Percentiles rank a stretch among this genome's conserved stretches.
Evolutionary conservation across 2,797 vertebrate species (phyloP).

Genomic region (Sebastes taczanowskii): DNA sequence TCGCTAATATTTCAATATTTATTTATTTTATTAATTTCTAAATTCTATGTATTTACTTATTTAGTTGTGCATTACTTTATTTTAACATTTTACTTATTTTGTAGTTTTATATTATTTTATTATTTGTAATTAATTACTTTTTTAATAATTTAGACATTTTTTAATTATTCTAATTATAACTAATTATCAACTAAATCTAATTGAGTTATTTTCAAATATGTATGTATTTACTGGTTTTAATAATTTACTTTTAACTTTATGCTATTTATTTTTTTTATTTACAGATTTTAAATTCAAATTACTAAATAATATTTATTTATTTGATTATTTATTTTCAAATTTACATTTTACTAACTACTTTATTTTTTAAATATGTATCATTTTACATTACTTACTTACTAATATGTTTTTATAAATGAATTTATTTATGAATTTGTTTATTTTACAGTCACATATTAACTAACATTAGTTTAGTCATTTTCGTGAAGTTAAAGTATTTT

Average conservation of each 20-base stretch:
- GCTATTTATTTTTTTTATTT: background rate
- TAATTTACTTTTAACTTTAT: background rate
- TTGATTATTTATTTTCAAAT: too few species aligned
- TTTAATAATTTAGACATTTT: background rate
- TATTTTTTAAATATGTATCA: too few species aligned
- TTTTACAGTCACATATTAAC: too few species aligned
- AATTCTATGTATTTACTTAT: background rate
- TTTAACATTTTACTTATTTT: background rate
- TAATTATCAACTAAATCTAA: background rate
- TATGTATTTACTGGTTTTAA: background rate
- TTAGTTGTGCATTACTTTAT: background rate
- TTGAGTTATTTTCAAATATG: background rate
- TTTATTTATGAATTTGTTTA: too few species aligned
- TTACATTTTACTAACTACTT: too few species aligned
- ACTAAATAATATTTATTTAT: too few species aligned
- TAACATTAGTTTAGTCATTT: too few species aligned
- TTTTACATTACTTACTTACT: too few species aligned
- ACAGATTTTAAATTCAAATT: too few species aligned
- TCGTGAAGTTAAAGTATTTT: too few species aligned
- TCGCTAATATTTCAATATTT: rapidly evolving
- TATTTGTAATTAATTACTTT: background rate
- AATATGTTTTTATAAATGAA: too few species aligned
- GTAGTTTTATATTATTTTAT: background rate
- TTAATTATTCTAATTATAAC: background rate
- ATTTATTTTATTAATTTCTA: background rate